Percentiles rank a stretch among this genome's conserved stretches.
phyloP scores from a whole-genome alignment of 2,797 vertebrate genomes.

The Ptychobarbus kaznakovi region DNA sequence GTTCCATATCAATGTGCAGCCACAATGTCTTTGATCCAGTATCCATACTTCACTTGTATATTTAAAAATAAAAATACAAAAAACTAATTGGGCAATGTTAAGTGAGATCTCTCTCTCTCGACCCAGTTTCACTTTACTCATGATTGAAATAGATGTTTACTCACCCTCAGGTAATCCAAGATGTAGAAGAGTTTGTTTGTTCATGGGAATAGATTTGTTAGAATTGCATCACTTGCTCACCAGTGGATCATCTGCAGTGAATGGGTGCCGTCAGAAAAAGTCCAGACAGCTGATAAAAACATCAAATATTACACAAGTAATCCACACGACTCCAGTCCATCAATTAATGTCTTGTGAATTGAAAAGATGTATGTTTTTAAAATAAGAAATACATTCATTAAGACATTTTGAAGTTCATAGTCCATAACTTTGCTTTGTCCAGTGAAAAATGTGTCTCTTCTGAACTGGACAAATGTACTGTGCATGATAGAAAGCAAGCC shows the following conservation, averaged over 20 bases:
- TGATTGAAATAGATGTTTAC: too few relatives aligned
- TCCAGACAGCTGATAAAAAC: background rate
- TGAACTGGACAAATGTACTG: background rate
- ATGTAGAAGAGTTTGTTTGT: background rate
- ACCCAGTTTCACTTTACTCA: too few relatives aligned
- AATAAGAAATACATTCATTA: background rate
- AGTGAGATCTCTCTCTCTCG: too few relatives aligned
- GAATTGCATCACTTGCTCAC: background rate
- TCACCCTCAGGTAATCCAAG: background rate
- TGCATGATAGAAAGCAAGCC: constrained; percentile 54
- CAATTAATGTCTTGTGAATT: background rate
- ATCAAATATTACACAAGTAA: background rate
- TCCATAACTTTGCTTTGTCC: background rate
- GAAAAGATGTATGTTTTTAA: background rate
- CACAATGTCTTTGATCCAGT: too few relatives aligned
- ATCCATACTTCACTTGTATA: too few relatives aligned
- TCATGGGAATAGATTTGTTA: background rate
- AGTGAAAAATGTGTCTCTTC: background rate
- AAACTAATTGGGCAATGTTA: too few relatives aligned
- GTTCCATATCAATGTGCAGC: constrained; percentile 9
- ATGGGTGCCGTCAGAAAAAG: background rate
- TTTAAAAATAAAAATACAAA: too few relatives aligned
- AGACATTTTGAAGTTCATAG: background rate
- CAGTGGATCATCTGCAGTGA: background rate
- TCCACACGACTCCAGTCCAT: background rate